Evolutionary conservation across 2,797 vertebrate species (phyloP), one percentile per base, ranked within the genome.

Genomic region (Alosa sapidissima): DNA sequence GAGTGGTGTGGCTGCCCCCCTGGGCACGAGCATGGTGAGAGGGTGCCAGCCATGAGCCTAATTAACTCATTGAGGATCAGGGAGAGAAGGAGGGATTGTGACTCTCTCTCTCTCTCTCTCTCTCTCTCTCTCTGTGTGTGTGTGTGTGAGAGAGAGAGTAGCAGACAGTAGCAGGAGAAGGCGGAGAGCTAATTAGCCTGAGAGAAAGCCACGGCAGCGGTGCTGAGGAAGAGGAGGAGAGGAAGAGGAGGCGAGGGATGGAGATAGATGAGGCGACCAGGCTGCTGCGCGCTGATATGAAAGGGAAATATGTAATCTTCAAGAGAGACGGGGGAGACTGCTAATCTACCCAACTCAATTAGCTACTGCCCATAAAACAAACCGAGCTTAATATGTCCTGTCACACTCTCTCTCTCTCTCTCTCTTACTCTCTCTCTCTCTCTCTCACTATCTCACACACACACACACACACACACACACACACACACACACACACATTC

Each of bases 11-110:
- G 85, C 87, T 41, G 90, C 86, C 85, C 93, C 94, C 89, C 91
- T 93, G 94, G 94, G 91, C 89, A 90, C 90, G 84, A 85, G 90
- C 48, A 83, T 89, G 87, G 92, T 91, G 83, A 90, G 84, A 88
- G 92, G 92, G 92, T 92, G 91, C 85, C 85, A 91, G 92, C 93
- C 92, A 89, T 90, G 89, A 90, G 93, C 93, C 95, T 93, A 96
- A 95, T 96, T 95, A 96, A 93, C 93, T 95, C 94, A 93, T 93
- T 92, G 93, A 91, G 90, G 85, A 89, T 89, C 85, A 88, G 88
- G 88, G 81, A 88, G 88, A 36, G 49, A 83, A 84, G 81, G 82
- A 82, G 65, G 78, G 81, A 84, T 54, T 45, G 16, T 41, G 68
- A 52, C 13, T 52, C 11, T 51, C 41, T 28, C 28, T 28, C 28